Evolutionary conservation across 2,888 invertebrate genomes (phyloP).

Genomic region (Fabriciana adippe): DNA sequence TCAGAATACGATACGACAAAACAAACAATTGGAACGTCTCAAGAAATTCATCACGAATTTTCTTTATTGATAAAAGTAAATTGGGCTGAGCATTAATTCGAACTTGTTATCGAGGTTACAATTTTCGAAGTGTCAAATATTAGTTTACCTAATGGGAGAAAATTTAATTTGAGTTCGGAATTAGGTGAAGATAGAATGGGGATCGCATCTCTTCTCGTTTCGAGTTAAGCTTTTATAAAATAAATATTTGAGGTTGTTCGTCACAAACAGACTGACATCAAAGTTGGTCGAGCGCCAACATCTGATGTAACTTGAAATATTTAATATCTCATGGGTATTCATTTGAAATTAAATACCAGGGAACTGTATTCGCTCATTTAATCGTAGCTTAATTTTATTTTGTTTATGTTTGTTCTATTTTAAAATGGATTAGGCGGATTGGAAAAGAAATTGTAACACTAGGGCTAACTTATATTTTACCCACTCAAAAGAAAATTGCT

Average conservation of each 20-base stretch:
- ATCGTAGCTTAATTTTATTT: too few relatives aligned
- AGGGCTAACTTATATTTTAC: too few relatives aligned
- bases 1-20: constrained; percentile 29
- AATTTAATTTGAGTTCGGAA: constrained; percentile 42
- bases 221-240: constrained; percentile 30
- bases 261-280: constrained; percentile 7
- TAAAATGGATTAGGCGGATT: too few relatives aligned
- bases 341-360: neutral
- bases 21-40: constrained; percentile 31
- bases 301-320: neutral
- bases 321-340: constrained; percentile 1
- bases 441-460: too few relatives aligned
- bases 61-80: constrained; percentile 40
- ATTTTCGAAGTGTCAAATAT: constrained; percentile 45
- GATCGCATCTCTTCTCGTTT: constrained; percentile 22
- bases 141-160: constrained; percentile 43
- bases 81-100: constrained; percentile 41
- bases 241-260: constrained; percentile 28
- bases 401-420: too few relatives aligned
- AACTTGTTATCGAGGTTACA: constrained; percentile 42
- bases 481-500: too few relatives aligned
- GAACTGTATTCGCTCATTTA: too few relatives aligned
- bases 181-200: constrained; percentile 36
- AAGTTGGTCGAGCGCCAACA: constrained; percentile 6
- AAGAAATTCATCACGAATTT: constrained; percentile 40